Evolutionary conservation across 2,888 invertebrate genomes (phyloP), one percentile per base, ranked within the genome.

Genomic region (Trichopoda pennipes): DNA sequence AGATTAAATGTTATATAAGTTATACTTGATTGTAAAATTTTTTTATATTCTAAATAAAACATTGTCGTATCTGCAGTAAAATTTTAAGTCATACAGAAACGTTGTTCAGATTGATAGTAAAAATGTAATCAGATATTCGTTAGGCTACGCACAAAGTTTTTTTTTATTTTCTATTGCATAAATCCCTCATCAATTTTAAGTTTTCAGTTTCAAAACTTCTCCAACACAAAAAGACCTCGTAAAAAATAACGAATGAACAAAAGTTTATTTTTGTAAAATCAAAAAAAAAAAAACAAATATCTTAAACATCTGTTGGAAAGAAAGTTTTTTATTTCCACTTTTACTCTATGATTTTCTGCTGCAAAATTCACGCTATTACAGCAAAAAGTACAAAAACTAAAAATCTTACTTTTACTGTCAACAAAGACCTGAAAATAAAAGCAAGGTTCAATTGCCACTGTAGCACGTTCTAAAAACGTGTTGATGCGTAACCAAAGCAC

Each of bases 401-500:
- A 74, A 74, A 64, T 53, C 35, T 56, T 70, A 76, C 58, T 70
- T 64, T 44, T 66, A 35, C 69, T 63, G 56, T 72, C 42, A 58
- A 64, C 35, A 69, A 63, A 44, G 0, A 60, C 17, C 44, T 53
- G 21, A 32, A 78, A 66, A 74, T 47, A 68, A 68, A 61, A n/a
- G 55, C 69, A 77, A 77, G 19, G 77, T 73, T 81, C 81, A 81
- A 77, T 74, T 81, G 81, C 63, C 51, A 58, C 47, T 73, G 77
- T 47, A 51, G 69, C 81, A 81, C 81, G 81, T 78, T 69, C 74
- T 64, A 69, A 53, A 64, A 74, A 81, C 81, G 81, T 81, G 81
- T 81, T 74, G 77, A 81, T 81, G 81, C 78, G 81, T 81, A 81
- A 81, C 81, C 78, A 69, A 68, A 79, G 73, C 68, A 68, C 73